A percentile compares a stretch with the other conserved stretches of the same genome.
phyloP scores from a whole-genome alignment of 2,888 invertebrate genomes.

The Glaucopsyche alexis region DNA sequence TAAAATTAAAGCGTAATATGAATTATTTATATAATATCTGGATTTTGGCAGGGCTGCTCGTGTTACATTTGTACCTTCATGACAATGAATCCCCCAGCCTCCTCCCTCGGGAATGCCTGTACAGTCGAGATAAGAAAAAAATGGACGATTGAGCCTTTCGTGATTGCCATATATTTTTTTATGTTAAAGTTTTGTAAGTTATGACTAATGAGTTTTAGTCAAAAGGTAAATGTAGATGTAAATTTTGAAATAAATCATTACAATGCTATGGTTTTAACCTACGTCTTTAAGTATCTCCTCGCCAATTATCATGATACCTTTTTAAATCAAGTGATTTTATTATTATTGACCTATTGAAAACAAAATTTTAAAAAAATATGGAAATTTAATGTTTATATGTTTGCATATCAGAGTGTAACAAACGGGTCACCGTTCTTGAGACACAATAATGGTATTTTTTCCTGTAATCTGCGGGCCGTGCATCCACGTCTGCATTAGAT shows the following conservation, averaged over 20 bases:
- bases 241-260: too few relatives aligned
- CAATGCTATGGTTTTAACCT: too few relatives aligned
- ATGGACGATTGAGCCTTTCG: background rate
- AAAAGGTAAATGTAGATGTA: too few relatives aligned
- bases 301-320: too few relatives aligned
- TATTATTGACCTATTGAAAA: too few relatives aligned
- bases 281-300: too few relatives aligned
- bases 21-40: background rate
- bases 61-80: background rate
- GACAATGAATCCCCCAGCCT: slow-evolving; percentile 1
- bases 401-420: background rate
- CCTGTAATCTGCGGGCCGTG: background rate
- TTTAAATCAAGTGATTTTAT: too few relatives aligned
- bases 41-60: background rate
- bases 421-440: background rate
- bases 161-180: background rate
- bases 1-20: background rate
- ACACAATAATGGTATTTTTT: background rate
- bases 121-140: background rate
- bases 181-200: background rate
- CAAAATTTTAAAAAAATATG: too few relatives aligned
- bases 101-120: slow-evolving; percentile 5
- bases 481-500: slow-evolving; percentile 4
- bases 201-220: too few relatives aligned
- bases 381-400: background rate